These are phyloP conservation scores for Strigamia transsilvanica DNA, from an alignment of 2,888 invertebrate genomes.

Conservation along the genomic window DNA sequence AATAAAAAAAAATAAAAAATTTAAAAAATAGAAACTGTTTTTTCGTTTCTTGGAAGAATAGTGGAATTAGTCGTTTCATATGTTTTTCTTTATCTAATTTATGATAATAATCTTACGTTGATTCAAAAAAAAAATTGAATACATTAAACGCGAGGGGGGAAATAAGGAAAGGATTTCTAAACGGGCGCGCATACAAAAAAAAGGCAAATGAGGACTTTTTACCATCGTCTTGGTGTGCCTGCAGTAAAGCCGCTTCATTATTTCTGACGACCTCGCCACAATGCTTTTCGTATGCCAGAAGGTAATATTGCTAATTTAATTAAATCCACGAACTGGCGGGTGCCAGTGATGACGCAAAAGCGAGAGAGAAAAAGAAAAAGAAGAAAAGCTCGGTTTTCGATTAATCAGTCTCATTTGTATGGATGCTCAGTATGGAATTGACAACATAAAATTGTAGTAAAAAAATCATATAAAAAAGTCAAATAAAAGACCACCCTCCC, in stretches of 20 bases:
- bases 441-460: background rate
- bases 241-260: conserved; percentile 42
- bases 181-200: background rate
- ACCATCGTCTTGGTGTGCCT: conserved; percentile 9
- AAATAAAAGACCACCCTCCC: background rate
- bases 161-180: background rate
- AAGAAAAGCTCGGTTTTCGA: conserved; percentile 38
- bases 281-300: conserved; percentile 40
- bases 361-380: background rate
- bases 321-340: conserved; percentile 44
- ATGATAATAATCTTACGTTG: background rate
- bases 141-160: background rate
- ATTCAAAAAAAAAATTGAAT: background rate
- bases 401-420: conserved; percentile 54
- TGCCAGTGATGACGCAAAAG: background rate
- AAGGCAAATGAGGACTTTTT: conserved; percentile 8
- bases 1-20: background rate
- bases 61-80: background rate
- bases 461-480: background rate
- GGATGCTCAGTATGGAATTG: conserved; percentile 19
- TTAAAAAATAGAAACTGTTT: background rate
- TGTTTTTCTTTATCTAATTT: background rate
- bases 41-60: background rate
- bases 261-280: conserved; percentile 17
- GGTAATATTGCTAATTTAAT: conserved; percentile 53